Evolutionary conservation across 1,140 invertebrate genomes (phyloP).

Genomic region (Cecropterus lyciades): DNA sequence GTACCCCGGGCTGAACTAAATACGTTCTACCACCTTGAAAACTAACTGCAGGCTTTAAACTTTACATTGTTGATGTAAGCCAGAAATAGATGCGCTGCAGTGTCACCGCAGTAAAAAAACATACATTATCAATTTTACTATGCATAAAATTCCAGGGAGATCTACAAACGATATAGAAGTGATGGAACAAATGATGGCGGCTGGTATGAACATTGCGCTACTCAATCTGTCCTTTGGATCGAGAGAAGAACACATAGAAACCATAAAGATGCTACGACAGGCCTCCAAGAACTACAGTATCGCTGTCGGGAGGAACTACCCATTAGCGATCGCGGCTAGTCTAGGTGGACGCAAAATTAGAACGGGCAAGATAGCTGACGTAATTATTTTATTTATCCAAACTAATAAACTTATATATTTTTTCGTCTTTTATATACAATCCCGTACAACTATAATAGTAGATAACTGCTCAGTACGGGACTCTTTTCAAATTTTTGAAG

Average conservation of each 20-base stretch:
- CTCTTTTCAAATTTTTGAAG: too few species aligned
- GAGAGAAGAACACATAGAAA: slow-evolving; percentile 89
- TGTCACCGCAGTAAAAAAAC: too few species aligned
- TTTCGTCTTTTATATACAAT: too few species aligned
- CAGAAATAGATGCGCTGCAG: too few species aligned
- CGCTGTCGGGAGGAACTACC: slow-evolving; percentile 85
- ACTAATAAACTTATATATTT: too few species aligned
- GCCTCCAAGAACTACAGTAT: slow-evolving; percentile 86
- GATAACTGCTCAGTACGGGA: too few species aligned
- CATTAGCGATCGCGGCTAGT: slow-evolving; percentile 90
- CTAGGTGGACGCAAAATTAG: slow-evolving; percentile 93
- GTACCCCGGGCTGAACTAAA: too few species aligned
- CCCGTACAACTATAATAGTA: too few species aligned
- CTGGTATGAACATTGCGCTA: slow-evolving; percentile 93
- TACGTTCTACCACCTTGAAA: too few species aligned
- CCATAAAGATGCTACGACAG: slow-evolving; percentile 87
- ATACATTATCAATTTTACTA: too few species aligned
- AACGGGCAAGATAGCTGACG: slow-evolving; percentile 89
- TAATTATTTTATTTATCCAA: slow-evolving; percentile 41
- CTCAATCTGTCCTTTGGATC: slow-evolving; percentile 91
- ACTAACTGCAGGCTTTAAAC: too few species aligned
- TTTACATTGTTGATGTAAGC: too few species aligned
- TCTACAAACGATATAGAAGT: slow-evolving; percentile 59
- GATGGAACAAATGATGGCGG: slow-evolving; percentile 90
- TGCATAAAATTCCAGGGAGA: slow-evolving; percentile 60